Conservation (phyloP, 2,113 vertebrate species). For the Hydropotes inermis region DNA sequence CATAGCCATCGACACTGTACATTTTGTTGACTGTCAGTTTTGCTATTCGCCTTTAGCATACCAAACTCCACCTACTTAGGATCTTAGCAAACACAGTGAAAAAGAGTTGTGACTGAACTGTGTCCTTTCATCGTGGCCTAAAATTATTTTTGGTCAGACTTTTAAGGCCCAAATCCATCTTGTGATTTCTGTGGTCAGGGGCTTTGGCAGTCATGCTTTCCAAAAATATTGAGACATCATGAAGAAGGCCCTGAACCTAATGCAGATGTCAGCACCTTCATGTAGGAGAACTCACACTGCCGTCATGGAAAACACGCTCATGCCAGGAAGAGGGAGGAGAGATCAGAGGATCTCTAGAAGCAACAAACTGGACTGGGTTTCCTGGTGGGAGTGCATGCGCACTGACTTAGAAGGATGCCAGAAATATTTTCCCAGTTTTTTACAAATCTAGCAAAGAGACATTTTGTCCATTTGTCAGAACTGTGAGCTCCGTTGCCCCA, state of each 20-base stretch:
- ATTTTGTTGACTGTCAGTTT: neutral
- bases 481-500: conserved; percentile 12
- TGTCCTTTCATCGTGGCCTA: neutral
- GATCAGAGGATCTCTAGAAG: conserved; percentile 38
- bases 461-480: conserved; percentile 62
- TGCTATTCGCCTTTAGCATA: neutral
- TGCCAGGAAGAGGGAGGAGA: conserved; percentile 25
- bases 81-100: neutral
- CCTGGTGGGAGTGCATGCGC: neutral
- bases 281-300: conserved; percentile 13
- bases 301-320: conserved; percentile 37
- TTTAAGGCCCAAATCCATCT: conserved; percentile 34
- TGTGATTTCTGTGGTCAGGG: conserved; percentile 38
- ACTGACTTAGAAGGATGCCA: neutral
- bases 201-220: neutral
- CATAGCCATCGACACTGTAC: neutral
- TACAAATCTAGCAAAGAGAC: conserved; percentile 38
- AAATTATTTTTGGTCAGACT: conserved; percentile 28
- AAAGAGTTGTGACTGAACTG: neutral
- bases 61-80: neutral
- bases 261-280: conserved; percentile 45
- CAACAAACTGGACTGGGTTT: conserved; percentile 46
- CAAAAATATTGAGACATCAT: conserved; percentile 25
- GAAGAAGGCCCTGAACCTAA: neutral
- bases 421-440: conserved; percentile 19